These are phyloP conservation scores for Centropyge bicolor DNA, from an alignment of 2,797 vertebrate species.

Conservation along the genomic window DNA sequence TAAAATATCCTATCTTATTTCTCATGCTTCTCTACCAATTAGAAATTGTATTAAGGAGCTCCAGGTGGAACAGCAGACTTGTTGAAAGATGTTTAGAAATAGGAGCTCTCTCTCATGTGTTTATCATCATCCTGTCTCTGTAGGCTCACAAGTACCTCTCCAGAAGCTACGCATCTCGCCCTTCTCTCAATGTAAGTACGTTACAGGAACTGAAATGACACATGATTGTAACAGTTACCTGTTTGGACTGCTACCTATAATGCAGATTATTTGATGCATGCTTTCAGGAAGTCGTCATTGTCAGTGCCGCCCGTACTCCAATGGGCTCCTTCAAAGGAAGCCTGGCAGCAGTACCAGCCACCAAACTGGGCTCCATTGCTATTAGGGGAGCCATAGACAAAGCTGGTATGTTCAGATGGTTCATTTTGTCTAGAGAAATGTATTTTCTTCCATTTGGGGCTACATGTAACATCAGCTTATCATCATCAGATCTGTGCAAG, in stretches of 20 bases:
- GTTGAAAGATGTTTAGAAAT: neutral
- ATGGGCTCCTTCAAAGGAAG: slow-evolving; percentile 94
- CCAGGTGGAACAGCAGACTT: neutral
- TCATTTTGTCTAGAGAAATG: too few relatives aligned
- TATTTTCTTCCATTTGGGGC: neutral
- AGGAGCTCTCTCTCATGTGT: neutral
- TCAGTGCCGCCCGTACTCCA: slow-evolving; percentile 94
- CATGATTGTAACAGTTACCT: rapidly evolving
- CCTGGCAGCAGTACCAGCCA: slow-evolving; percentile 90
- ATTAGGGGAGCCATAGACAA: slow-evolving; percentile 93
- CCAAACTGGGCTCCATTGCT: slow-evolving; percentile 92
- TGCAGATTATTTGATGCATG: neutral
- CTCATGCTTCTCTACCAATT: neutral
- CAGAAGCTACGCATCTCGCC: slow-evolving; percentile 88
- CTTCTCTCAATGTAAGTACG: slow-evolving; percentile 93
- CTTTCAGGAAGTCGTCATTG: slow-evolving; percentile 94
- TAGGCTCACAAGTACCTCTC: slow-evolving; percentile 86
- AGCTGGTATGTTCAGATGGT: slow-evolving; percentile 87
- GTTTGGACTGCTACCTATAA: neutral
- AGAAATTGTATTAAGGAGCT: neutral
- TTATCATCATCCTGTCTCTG: slow-evolving; percentile 32
- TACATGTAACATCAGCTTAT: rapidly evolving
- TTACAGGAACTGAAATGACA: rapidly evolving
- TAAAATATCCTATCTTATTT: too few relatives aligned
- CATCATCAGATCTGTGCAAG: neutral